Evolutionary conservation across 2,797 vertebrate genomes (phyloP), one percentile per base, ranked within the genome.

Genomic region (Taeniopygia guttata): DNA sequence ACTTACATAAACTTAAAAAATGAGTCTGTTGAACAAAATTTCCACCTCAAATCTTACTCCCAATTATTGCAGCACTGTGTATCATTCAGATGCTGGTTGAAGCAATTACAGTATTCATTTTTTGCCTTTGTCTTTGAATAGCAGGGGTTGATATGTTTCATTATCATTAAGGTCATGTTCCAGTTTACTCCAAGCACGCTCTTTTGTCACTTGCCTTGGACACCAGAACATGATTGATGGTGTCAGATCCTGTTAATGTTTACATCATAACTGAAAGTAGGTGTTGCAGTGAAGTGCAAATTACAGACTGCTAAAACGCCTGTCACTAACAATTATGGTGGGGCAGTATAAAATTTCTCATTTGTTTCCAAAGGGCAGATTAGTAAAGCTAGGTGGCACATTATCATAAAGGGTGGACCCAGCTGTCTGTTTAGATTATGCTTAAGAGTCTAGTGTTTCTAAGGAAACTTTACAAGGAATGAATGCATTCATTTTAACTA

Each of bases 341-440:
- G 97, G 96, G 73, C 92, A 96, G 56, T 80, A 73, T 84, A 93
- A 97, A 97, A 97, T 96, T 96, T 96, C 97, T 98, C 97, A 97
- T 98, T 97, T 96, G 94, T 96, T 95, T 82, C 96, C 94, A 96
- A 98, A 98, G 98, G 98, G 98, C 98, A 98, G 95, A 97, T 97
- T 98, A 97, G 98, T 98, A 98, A 98, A 98, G 97, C 98, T 98
- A 92, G 60, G 90, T 97, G 97, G 95, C 96, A 97, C 96, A 98
- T 98, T 98, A 98, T 97, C 98, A 98, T 98, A 98, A 98, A 98
- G 97, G 97, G 97, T 97, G 97, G 97, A 94, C 96, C 96, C 93
- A 96, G 95, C 97, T 98, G 98, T 98, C 98, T 93, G 83, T 97
- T 97, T 96, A 97, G 94, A 98, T 98, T 98, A 97, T 96, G 93